Evolutionary conservation across 2,113 vertebrate species (phyloP).

Genomic region (Pogona vitticeps): DNA sequence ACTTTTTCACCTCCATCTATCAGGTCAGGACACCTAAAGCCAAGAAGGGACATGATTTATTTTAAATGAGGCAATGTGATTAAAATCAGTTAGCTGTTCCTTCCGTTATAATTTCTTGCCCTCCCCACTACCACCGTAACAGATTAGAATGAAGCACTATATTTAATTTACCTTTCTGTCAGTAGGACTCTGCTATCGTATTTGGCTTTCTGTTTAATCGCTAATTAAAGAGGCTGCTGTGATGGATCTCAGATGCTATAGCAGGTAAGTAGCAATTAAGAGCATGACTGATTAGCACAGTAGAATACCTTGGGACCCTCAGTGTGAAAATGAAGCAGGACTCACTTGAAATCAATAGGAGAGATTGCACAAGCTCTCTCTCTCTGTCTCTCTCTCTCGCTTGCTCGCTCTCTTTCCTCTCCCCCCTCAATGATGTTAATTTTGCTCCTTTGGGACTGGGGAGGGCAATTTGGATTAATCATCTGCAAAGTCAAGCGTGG

Average conservation of each 20-base stretch:
- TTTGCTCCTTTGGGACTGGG: background rate
- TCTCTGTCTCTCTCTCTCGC: too few species aligned
- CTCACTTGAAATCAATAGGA: slow-evolving; percentile 18
- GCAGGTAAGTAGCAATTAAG: slow-evolving; percentile 35
- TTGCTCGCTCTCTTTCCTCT: background rate
- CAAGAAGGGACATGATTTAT: background rate
- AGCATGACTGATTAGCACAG: slow-evolving; percentile 10
- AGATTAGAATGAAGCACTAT: background rate
- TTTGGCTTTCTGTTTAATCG: slow-evolving; percentile 27
- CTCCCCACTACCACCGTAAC: background rate
- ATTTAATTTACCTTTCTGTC: slow-evolving; percentile 13
- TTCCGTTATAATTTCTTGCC: background rate
- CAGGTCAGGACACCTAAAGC: background rate
- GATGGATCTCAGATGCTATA: slow-evolving; percentile 7
- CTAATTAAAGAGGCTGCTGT: slow-evolving; percentile 18
- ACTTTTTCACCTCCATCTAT: background rate
- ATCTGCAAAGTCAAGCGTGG: background rate
- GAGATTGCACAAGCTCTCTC: background rate
- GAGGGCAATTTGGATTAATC: slow-evolving; percentile 16
- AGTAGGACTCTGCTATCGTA: background rate
- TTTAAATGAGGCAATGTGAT: background rate
- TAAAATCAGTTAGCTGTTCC: background rate
- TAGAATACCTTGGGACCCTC: background rate
- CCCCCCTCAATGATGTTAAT: background rate
- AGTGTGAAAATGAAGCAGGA: background rate